A percentile compares a stretch with the other conserved stretches of the same genome.
Evolutionary conservation across 1,140 invertebrate species (phyloP).

Genomic region (Pachypeltis micranthus): DNA sequence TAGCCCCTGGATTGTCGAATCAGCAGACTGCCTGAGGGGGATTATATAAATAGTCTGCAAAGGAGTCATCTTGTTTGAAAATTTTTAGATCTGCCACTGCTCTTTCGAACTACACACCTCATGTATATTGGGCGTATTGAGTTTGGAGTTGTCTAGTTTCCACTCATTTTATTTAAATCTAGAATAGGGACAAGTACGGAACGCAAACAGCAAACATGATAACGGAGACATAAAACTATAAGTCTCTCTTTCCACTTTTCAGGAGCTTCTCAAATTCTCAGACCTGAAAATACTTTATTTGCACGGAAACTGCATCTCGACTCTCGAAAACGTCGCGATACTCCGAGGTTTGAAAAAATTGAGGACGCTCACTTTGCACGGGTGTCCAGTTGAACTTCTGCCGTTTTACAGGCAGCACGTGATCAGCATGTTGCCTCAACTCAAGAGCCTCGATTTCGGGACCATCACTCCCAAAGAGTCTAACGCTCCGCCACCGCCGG

Average conservation of each 20-base stretch:
- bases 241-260: conserved; percentile 5
- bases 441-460: conserved; percentile 28
- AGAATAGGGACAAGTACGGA: too few species aligned
- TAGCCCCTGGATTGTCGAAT: too few species aligned
- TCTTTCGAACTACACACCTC: too few species aligned
- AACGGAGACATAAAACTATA: not conserved
- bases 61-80: too few species aligned
- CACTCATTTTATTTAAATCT: too few species aligned
- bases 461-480: conserved; percentile 20
- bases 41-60: too few species aligned
- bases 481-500: conserved; percentile 19
- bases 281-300: conserved; percentile 39
- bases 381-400: conserved; percentile 39
- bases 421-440: conserved; percentile 38
- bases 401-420: conserved; percentile 37
- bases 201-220: too few species aligned
- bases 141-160: too few species aligned
- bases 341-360: conserved; percentile 35
- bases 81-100: too few species aligned
- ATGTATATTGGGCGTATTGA: too few species aligned
- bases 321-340: conserved; percentile 35
- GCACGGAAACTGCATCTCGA: conserved; percentile 40
- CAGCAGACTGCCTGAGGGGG: too few species aligned
- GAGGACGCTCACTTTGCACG: conserved; percentile 40
- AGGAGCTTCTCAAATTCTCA: conserved; percentile 30